Conservation (phyloP, 2,113 vertebrate species). For the Mastomys natalensis region DNA sequence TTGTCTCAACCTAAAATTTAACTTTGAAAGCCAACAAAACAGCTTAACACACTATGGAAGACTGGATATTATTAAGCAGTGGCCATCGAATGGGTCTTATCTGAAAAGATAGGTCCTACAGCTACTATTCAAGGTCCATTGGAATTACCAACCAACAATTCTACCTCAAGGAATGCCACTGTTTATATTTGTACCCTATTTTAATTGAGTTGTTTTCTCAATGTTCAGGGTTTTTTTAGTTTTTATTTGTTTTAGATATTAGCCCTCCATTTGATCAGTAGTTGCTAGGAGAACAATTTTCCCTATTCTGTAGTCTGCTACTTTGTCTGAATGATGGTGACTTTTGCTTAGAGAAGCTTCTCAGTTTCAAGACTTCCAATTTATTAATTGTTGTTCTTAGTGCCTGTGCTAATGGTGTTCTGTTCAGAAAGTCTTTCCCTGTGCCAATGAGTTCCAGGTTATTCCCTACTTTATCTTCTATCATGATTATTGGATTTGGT, state of each 20-base stretch:
- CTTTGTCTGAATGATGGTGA: neutral
- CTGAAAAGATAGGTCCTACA: neutral
- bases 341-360: neutral
- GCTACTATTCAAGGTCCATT: neutral
- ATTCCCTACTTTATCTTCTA: neutral
- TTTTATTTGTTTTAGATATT: neutral
- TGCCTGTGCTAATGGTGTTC: neutral
- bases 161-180: neutral
- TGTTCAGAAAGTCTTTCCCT: neutral
- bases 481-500: neutral
- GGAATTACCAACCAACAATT: neutral
- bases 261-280: neutral
- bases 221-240: neutral
- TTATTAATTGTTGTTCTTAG: neutral
- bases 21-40: neutral
- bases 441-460: neutral
- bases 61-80: neutral
- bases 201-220: neutral
- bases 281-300: neutral
- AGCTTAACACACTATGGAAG: neutral
- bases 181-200: neutral
- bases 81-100: neutral
- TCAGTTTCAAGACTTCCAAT: neutral
- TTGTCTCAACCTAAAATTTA: slow-evolving; percentile 26
- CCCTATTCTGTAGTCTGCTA: neutral